These are phyloP conservation scores for Platysteira castanea DNA, from an alignment of 2,113 vertebrate genomes.

Conservation along the genomic window DNA sequence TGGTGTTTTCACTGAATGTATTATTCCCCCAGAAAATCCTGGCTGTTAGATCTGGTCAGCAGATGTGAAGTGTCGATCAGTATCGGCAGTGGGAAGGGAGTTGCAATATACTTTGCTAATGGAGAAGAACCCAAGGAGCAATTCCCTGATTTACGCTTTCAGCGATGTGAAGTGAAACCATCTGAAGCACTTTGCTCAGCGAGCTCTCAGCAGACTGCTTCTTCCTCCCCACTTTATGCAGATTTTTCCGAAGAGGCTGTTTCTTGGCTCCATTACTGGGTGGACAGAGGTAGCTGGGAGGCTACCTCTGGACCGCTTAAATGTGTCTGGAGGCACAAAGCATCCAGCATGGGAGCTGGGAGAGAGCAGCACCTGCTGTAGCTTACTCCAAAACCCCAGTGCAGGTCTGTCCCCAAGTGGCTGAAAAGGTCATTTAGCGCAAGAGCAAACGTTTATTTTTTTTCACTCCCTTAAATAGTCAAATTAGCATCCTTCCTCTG, in stretches of 20 bases:
- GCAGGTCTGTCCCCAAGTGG: constrained; percentile 7
- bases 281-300: neutral
- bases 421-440: constrained; percentile 19
- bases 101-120: neutral
- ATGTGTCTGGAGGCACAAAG: neutral
- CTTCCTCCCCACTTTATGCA: neutral
- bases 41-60: constrained; percentile 28
- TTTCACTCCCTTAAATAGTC: neutral
- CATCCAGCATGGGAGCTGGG: neutral
- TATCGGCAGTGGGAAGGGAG: neutral
- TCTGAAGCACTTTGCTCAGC: neutral
- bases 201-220: neutral
- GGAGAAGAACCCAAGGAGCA: constrained; percentile 12
- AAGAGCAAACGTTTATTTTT: neutral
- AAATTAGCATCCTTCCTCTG: neutral
- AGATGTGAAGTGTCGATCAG: constrained; percentile 16
- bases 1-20: neutral
- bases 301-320: neutral
- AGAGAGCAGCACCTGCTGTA: rapidly evolving
- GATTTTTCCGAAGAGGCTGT: neutral
- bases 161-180: neutral
- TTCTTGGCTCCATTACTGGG: neutral
- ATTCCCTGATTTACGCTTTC: neutral
- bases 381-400: neutral
- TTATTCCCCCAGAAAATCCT: neutral